Conservation (phyloP, 2,113 vertebrate species). For the Pyrgilauda ruficollis region DNA sequence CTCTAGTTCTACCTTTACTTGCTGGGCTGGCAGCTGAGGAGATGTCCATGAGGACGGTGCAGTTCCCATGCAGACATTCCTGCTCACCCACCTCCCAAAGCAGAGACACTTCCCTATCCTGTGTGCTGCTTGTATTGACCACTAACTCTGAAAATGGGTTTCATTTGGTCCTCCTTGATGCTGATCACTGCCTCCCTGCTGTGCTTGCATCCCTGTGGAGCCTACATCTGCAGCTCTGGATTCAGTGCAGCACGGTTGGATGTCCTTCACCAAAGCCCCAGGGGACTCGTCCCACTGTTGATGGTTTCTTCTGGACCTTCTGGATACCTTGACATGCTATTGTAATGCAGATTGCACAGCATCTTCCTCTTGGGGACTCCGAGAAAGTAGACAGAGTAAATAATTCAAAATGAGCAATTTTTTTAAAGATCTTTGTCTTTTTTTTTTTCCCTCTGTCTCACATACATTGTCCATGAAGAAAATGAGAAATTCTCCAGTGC, state of each 20-base stretch:
- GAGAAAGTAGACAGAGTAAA: not conserved
- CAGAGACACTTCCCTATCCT: not conserved
- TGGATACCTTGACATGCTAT: not conserved
- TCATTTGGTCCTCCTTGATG: not conserved
- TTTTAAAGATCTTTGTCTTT: not conserved
- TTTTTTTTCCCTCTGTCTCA: not conserved
- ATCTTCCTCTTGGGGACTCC: not conserved
- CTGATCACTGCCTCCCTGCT: not conserved
- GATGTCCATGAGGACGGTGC: not conserved
- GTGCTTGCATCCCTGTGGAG: not conserved
- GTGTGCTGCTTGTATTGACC: not conserved
- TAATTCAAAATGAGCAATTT: not conserved
- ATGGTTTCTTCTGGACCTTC: not conserved
- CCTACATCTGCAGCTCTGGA: not conserved
- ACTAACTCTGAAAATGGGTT: not conserved
- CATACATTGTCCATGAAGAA: not conserved
- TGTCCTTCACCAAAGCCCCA: not conserved
- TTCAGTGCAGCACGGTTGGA: not conserved
- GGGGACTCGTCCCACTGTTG: not conserved
- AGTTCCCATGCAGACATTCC: not conserved
- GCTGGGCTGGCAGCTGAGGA: not conserved
- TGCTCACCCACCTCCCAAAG: not conserved
- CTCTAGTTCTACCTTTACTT: not conserved
- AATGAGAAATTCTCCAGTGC: not conserved
- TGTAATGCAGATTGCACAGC: not conserved